Evolutionary conservation across 2,797 vertebrate genomes (phyloP), one percentile per base, ranked within the genome.

Genomic region (Pipistrellus pygmaeus): DNA sequence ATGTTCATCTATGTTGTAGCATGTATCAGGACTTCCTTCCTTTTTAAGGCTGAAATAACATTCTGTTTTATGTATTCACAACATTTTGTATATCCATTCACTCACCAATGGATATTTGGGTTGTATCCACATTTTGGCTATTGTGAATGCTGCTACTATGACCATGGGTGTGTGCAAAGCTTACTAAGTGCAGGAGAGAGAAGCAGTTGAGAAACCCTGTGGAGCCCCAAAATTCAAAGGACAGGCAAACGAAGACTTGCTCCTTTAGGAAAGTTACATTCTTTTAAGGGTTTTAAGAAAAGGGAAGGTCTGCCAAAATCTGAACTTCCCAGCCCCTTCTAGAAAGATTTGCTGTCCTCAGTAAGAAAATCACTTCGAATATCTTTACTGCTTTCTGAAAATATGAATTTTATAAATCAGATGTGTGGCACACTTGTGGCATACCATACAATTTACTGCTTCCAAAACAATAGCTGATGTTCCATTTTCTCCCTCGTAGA

Each of bases 361-460:
- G 13, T 25, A 77, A 77, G 69, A 83, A 73, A 73, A 66, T 60
- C 32, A 60, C 27, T 32, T 87, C 51, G 27, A 71, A 20, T 57
- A 57, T 69, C 8, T 82, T 77, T 68, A 13, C 38, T 88, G 55
- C 60, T 23, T 93, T 87, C 15, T 3, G 12, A 77, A 82, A 78
- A 25, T 38, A 68, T 12, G 32, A 41, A 11, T 72, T 72, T 57
- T 85, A 51, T 9, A 68, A 82, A 57, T 62, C 21, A 53, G 4
- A 44, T 78, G 51, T 35, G 12, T 46, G 46, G 23, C 44, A 60
- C 15, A 44, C 25, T 30, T 75, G 32, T 75, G 11, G 44, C 21
- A 20, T 57, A 48, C 10, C 21, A 27, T 55, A 35, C 23, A 73
- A 83, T 57, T 82, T 60, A 72, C 60, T 13, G 55, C 25, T 81